phyloP scores from a whole-genome alignment of 2,113 vertebrate species.

The Sander lucioperca region DNA sequence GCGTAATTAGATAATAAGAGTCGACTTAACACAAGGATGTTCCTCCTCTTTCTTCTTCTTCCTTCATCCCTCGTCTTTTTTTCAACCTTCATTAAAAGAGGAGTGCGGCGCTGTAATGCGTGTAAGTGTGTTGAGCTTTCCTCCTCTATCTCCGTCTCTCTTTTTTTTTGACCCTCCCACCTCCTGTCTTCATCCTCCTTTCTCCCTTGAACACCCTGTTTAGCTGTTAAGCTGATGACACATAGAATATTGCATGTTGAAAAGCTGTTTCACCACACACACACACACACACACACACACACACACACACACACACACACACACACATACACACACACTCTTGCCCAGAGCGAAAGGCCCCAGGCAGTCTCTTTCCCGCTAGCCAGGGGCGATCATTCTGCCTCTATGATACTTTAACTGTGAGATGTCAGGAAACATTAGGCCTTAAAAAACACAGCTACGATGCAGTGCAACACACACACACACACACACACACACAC shows the following conservation, averaged over 20 bases:
- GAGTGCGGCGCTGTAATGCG: slow-evolving; percentile 36
- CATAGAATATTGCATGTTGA: slow-evolving; percentile 80
- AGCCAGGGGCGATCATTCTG: slow-evolving; percentile 88
- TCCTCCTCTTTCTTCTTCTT: slow-evolving; percentile 57
- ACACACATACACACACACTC: slow-evolving; percentile 47
- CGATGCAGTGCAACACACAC: slow-evolving; percentile 63
- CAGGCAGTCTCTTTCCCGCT: slow-evolving; percentile 85
- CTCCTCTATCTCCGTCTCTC: slow-evolving; percentile 24
- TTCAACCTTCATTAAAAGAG: slow-evolving; percentile 72
- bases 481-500: slow-evolving; percentile 48
- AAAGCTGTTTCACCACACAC: slow-evolving; percentile 66
- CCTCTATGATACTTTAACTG: slow-evolving; percentile 90
- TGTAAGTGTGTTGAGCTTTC: slow-evolving; percentile 47
- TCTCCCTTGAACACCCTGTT: slow-evolving; percentile 71
- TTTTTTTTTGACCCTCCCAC: slow-evolving; percentile 4
- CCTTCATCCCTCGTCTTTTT: slow-evolving; percentile 68
- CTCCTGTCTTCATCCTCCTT: slow-evolving; percentile 47
- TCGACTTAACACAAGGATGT: slow-evolving; percentile 67
- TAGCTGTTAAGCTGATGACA: slow-evolving; percentile 81
- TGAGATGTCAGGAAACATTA: slow-evolving; percentile 91
- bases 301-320: slow-evolving; percentile 30
- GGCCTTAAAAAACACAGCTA: slow-evolving; percentile 79
- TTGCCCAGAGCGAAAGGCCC: slow-evolving; percentile 87
- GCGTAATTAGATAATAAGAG: slow-evolving; percentile 65
- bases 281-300: slow-evolving; percentile 25